Evolutionary conservation across 2,888 invertebrate species (phyloP), one percentile per base, ranked within the genome.

Genomic region (Sialis lutaria): DNA sequence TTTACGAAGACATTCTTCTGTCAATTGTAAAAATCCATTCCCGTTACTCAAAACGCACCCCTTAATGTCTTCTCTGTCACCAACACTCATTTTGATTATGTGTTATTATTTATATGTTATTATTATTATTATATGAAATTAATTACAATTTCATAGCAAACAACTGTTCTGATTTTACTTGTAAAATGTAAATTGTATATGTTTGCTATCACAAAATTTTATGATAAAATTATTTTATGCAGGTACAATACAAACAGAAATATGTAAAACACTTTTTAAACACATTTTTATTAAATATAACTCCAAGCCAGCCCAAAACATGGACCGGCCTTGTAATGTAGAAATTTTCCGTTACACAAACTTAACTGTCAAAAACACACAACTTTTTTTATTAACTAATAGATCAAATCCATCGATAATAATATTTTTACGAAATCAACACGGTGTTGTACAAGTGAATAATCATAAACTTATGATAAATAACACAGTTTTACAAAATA

Each of bases 1-100:
- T 63, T 72, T 73, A 58, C 75, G 71, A 57, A 82, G 68, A 60
- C 74, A 70, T 57, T 79, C 79, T 63, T 79, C 76, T 48, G 77
- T 74, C 59, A 83, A 70, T 68, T 78, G 77, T 65, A 84, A 68
- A 57, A 84, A 75, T 55, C 84, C 84, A 67, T 81, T 79, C 60
- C 77, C 75, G 52, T 70, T 73, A 57, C 72, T 73, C 58, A 67
- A 70, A 62, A 71, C 67, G 63, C 73, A 74, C 61, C 67, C 65
- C 61, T 70, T 68, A 64, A 67, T 72, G 61, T 72, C 64, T 63
- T 67, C 69, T 67, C 67, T 65, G 63, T 66, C 69, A 68, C 67
- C 66, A 55, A 67, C 67, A 70, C 68, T 70, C 69, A 70, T 70
- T 67, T 69, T 22, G 22, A 22, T 22, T 22, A 22, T 22, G 22